A percentile compares a stretch with the other conserved stretches of the same genome.
These are phyloP conservation scores for Mesochorus sp. DNA, from an alignment of 2,888 invertebrate species.

Conservation along the genomic window DNA sequence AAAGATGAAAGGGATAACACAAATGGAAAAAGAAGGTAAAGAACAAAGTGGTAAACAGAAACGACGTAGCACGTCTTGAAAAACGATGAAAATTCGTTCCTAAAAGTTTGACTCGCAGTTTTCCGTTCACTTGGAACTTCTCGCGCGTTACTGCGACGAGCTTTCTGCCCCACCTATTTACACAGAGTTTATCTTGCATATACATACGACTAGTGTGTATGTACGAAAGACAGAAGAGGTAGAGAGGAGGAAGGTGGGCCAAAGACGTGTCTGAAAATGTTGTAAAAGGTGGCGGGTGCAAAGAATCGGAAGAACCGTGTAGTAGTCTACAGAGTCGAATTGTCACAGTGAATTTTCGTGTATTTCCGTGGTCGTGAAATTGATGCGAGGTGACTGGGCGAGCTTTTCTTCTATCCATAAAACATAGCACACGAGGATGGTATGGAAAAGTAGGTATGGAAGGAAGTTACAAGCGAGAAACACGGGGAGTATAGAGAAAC, in stretches of 20 bases:
- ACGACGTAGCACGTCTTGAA: conserved; percentile 11
- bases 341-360: conserved; percentile 35
- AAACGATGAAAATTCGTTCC: conserved; percentile 39
- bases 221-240: neutral
- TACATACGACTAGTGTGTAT: neutral
- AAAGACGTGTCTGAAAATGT: conserved; percentile 1
- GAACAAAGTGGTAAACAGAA: conserved; percentile 29
- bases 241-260: too few relatives aligned
- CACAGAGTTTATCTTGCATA: conserved; percentile 13
- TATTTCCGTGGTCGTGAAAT: conserved; percentile 36
- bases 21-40: conserved; percentile 1
- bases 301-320: conserved; percentile 43
- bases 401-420: conserved; percentile 10
- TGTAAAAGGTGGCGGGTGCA: conserved; percentile 27
- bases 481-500: neutral
- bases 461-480: too few relatives aligned
- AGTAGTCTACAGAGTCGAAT: conserved; percentile 17
- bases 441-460: too few relatives aligned
- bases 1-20: neutral
- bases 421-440: neutral
- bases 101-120: conserved; percentile 28
- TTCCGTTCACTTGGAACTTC: conserved; percentile 40
- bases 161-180: conserved; percentile 45
- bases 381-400: conserved; percentile 41
- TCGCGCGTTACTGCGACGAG: conserved; percentile 22